These are phyloP conservation scores for Macrochelys suwanniensis DNA, from an alignment of 2,797 vertebrate genomes.

Conservation along the genomic window DNA sequence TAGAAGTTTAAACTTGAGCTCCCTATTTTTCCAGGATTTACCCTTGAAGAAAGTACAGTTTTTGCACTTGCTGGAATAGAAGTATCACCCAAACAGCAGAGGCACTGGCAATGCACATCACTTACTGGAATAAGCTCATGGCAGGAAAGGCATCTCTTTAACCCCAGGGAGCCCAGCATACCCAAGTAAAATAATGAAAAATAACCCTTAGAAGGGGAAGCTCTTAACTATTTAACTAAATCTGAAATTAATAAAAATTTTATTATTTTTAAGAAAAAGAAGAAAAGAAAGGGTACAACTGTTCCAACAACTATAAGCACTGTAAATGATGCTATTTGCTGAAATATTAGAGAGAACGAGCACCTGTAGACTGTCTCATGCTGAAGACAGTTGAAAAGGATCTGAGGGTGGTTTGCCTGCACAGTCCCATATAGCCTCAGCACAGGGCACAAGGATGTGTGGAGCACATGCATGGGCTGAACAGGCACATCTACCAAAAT, in stretches of 20 bases:
- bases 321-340: background rate
- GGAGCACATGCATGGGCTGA: background rate
- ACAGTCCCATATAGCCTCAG: background rate
- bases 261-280: background rate
- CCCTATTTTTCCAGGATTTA: background rate
- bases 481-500: background rate
- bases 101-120: background rate
- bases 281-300: background rate
- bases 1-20: background rate
- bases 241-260: background rate
- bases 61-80: background rate
- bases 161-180: background rate
- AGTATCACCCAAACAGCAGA: background rate
- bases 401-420: background rate
- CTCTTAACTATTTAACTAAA: background rate
- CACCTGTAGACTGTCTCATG: background rate
- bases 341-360: background rate
- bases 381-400: background rate
- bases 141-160: background rate
- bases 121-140: background rate
- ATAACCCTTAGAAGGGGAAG: background rate
- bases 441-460: background rate
- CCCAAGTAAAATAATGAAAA: background rate
- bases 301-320: background rate
- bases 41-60: background rate